Percentiles rank a stretch among this genome's conserved stretches.
Conservation (phyloP, 2,113 vertebrate species). For the Enhydra lutris region DNA sequence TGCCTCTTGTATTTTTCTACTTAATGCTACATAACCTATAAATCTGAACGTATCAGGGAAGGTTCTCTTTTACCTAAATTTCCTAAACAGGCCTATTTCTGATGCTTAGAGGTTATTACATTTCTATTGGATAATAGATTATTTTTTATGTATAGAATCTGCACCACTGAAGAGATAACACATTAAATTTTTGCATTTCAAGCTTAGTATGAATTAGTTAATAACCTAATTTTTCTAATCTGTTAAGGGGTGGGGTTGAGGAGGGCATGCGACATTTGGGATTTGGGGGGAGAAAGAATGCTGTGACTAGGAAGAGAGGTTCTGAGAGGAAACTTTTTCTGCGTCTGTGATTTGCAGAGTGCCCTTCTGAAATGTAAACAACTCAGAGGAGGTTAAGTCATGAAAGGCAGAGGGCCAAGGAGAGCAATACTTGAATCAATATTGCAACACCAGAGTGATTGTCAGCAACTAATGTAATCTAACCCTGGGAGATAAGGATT, state of each 20-base stretch:
- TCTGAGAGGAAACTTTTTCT: not conserved
- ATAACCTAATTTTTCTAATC: not conserved
- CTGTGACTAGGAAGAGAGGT: not conserved
- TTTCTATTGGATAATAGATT: not conserved
- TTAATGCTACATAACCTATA: not conserved
- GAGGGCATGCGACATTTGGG: not conserved
- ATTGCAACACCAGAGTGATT: not conserved
- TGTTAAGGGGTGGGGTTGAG: not conserved
- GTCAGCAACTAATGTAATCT: not conserved
- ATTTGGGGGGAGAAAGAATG: not conserved
- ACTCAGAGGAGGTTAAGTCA: not conserved
- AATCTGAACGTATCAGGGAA: not conserved
- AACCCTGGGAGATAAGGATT: not conserved
- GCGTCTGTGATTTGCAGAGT: not conserved
- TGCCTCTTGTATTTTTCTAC: not conserved
- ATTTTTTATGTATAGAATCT: not conserved
- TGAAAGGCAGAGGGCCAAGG: slow-evolving; percentile 24
- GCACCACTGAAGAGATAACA: not conserved
- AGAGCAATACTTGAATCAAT: not conserved
- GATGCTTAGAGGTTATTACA: not conserved
- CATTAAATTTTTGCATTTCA: not conserved
- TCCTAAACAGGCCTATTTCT: not conserved
- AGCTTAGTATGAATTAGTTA: not conserved
- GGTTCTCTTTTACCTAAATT: not conserved
- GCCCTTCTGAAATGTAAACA: not conserved